These are phyloP conservation scores for Melitaea cinxia DNA, from an alignment of 1,140 invertebrate genomes.

Conservation along the genomic window DNA sequence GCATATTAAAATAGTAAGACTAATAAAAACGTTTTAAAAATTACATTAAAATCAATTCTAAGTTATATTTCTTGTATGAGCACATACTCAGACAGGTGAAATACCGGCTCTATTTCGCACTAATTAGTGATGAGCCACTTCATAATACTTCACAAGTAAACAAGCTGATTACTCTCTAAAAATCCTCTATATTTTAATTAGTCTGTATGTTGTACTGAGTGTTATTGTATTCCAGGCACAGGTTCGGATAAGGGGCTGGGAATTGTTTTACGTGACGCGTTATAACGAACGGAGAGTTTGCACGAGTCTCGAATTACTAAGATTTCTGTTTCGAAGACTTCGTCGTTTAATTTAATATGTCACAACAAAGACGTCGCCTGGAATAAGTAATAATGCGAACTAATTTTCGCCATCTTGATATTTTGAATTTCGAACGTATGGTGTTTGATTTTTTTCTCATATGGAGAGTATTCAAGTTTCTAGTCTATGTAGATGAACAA, in stretches of 20 bases:
- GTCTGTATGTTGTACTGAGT: constrained; percentile 41
- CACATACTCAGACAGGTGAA: no score
- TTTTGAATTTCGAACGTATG: neutral
- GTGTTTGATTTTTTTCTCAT: neutral
- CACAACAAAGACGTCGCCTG: constrained; percentile 19
- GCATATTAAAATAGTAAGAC: no score
- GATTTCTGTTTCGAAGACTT: constrained; percentile 41
- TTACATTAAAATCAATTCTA: no score
- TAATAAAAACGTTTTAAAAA: no score
- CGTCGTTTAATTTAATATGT: constrained; percentile 44
- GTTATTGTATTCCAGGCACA: constrained; percentile 62
- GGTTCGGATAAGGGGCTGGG: constrained; percentile 67
- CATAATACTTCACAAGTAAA: no score
- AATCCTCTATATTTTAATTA: constrained; percentile 20
- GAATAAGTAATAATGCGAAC: constrained; percentile 9
- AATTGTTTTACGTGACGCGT: constrained; percentile 78
- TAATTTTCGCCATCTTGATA: neutral
- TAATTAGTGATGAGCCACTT: no score
- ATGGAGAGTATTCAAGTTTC: neutral
- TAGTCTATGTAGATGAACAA: no score
- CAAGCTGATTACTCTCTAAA: neutral
- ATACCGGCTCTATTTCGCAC: no score
- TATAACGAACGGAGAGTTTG: constrained; percentile 62
- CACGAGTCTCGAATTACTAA: constrained; percentile 54
- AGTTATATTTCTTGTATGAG: no score